phyloP scores from a whole-genome alignment of 2,888 invertebrate genomes.

The Lithophane semibrunnea region DNA sequence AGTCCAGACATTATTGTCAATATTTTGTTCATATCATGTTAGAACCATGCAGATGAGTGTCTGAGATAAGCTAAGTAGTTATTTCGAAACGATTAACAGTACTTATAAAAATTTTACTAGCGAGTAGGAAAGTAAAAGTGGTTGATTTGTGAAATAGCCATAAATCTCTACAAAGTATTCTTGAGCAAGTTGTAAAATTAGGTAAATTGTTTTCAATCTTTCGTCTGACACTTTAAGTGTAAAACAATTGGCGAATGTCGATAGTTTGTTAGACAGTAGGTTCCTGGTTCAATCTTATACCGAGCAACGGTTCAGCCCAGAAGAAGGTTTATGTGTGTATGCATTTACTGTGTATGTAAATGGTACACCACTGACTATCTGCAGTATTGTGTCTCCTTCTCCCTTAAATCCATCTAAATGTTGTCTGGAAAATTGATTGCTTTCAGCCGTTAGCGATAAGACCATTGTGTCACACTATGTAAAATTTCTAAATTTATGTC shows the following conservation, averaged over 20 bases:
- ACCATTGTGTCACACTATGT: no score
- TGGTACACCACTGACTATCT: no score
- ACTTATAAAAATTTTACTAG: neutral
- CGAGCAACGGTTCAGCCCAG: neutral
- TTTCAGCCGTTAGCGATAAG: no score
- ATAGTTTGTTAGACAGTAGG: neutral
- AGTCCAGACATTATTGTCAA: neutral
- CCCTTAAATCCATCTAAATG: no score
- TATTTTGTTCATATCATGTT: neutral
- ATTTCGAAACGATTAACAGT: neutral
- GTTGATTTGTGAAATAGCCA: neutral
- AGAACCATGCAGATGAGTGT: neutral
- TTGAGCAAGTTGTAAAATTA: neutral
- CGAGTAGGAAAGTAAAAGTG: neutral
- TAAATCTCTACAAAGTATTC: neutral
- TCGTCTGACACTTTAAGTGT: no score
- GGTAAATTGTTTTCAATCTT: neutral
- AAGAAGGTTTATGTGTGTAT: no score
- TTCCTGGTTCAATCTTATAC: neutral
- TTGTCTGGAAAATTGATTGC: no score
- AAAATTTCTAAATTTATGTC: no score
- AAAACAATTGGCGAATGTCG: neutral
- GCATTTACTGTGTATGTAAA: no score
- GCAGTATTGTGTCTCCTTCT: no score
- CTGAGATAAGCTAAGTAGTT: neutral